Evolutionary conservation across 2,113 vertebrate genomes (phyloP).

Genomic region (Orycteropus afer): DNA sequence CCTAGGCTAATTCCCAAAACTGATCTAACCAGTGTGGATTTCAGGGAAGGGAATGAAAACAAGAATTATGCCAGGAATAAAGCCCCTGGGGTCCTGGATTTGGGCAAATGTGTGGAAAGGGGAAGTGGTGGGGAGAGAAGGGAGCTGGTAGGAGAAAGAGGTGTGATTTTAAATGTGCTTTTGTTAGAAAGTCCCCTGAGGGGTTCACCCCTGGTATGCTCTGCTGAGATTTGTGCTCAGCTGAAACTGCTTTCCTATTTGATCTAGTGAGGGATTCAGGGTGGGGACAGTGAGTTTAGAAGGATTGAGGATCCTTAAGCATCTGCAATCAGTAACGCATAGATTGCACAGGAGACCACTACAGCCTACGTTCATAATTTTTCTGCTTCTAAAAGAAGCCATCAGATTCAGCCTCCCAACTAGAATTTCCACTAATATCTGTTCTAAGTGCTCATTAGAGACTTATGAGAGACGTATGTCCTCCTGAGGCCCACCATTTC

Average conservation of each 20-base stretch:
- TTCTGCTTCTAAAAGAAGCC: background rate
- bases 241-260: background rate
- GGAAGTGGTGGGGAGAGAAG: background rate
- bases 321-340: background rate
- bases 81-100: background rate
- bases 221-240: background rate
- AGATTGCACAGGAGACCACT: background rate
- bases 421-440: background rate
- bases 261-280: background rate
- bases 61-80: background rate
- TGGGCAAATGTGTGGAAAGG: background rate
- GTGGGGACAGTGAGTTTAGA: background rate
- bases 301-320: background rate
- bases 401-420: background rate
- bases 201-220: background rate
- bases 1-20: background rate
- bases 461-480: background rate
- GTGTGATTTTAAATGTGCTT: background rate
- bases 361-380: background rate
- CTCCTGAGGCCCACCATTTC: background rate
- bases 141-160: background rate
- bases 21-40: background rate
- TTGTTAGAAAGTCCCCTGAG: background rate
- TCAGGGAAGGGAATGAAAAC: background rate
- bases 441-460: background rate